Percentiles rank a stretch among this genome's conserved stretches.
phyloP scores from a whole-genome alignment of 2,797 vertebrate species.

The Acipenser transmontanus region DNA sequence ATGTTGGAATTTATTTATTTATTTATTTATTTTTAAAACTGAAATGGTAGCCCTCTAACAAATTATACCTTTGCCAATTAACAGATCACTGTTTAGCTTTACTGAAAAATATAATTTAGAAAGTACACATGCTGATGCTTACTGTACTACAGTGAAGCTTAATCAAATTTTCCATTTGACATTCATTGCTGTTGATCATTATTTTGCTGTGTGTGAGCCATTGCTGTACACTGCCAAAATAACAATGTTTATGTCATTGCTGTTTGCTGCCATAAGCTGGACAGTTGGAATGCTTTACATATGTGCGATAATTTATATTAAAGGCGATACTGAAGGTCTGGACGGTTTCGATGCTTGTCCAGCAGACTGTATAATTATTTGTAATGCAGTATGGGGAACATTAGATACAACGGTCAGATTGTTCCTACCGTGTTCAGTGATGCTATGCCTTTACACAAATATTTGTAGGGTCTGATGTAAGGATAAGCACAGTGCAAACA shows the following conservation, averaged over 20 bases:
- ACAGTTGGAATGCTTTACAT: slow-evolving; percentile 5
- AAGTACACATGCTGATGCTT: too few species aligned
- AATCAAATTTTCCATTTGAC: too few species aligned
- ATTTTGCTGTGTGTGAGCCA: not conserved
- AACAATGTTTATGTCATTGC: not conserved
- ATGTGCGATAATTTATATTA: slow-evolving; percentile 1
- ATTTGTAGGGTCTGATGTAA: not conserved
- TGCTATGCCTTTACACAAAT: slow-evolving; percentile 4
- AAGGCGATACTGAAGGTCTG: not conserved
- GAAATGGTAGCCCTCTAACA: too few species aligned
- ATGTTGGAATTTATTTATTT: too few species aligned
- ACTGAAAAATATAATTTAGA: too few species aligned
- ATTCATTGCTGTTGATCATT: slow-evolving; percentile 7
- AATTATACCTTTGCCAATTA: too few species aligned
- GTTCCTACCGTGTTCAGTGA: slow-evolving; percentile 9
- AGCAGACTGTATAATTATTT: not conserved
- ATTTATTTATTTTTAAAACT: too few species aligned
- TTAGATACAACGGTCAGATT: not conserved
- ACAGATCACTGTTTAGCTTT: too few species aligned
- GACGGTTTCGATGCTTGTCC: not conserved
- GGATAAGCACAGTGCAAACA: too few species aligned
- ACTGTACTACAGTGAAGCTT: too few species aligned
- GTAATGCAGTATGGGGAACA: not conserved
- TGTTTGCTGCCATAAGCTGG: not conserved
- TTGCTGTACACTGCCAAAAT: slow-evolving; percentile 4